Base-by-base conservation (phyloP, 2,888 invertebrate genomes). In the Melangyna quadrimaculata region DNA sequence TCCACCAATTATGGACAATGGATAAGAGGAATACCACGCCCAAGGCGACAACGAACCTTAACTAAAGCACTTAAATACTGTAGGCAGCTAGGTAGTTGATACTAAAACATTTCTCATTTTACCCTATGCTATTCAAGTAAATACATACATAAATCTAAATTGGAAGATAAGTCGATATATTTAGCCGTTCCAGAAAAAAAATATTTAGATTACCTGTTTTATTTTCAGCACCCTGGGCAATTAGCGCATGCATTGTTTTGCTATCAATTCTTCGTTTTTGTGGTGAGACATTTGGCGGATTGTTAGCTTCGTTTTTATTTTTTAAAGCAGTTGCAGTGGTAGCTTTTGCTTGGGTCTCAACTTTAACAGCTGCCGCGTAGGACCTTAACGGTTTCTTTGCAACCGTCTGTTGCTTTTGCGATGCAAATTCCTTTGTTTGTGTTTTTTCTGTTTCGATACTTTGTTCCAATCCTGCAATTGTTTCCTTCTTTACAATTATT, bases 171-270 rank as follows among this genome's bases (percentile, higher is more conserved):
- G n/a, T n/a, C n/a, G n/a, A n/a, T n/a, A n/a, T n/a, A n/a, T n/a
- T n/a, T n/a, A n/a, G n/a, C n/a, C n/a, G n/a, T n/a, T n/a, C n/a
- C n/a, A 19, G 7, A 65, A 45, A 24, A 27, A 48, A 19, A 45
- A 10, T 6, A 17, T 43, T 14, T 67, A 3, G 37, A 75, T 3
- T 82, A 91, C 91, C 96, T 67, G 94, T 94, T 7, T 94, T 92
- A 88, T 94, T 94, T 87, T 94, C 94, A 43, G 94, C 94, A 8
- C 94, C 94, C 87, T 93, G 88, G 8, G 94, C 93, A 89, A 94
- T 94, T 8, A 94, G 90, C 67, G 93, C 93, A 88, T 94, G 94
- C 89, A 94, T 94, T 88, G 94, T 94, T 89, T 94, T 94, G 51
- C 94, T 94, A 88, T 94, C 94, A 77, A 94, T 91, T 17, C 94